Evolutionary conservation across 2,888 invertebrate species (phyloP).

Genomic region (Dendrolimus houi): DNA sequence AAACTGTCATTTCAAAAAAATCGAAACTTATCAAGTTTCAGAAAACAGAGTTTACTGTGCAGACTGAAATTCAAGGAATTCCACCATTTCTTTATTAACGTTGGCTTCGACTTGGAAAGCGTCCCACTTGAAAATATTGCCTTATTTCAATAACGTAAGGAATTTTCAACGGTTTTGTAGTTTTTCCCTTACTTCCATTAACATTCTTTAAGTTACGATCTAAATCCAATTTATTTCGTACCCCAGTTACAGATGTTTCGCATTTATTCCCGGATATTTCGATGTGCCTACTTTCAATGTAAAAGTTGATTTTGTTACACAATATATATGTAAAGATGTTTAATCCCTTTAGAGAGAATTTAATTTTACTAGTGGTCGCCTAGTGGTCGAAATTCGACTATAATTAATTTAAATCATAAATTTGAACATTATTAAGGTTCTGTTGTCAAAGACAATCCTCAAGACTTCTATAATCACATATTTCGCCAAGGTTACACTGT

Average conservation of each 20-base stretch:
- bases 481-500: no score
- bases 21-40: not conserved
- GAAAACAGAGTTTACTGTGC: not conserved
- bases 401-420: no score
- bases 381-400: no score
- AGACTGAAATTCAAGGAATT: not conserved
- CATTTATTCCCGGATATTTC: constrained; percentile 1
- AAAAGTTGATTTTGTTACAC: not conserved
- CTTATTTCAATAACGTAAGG: constrained; percentile 13
- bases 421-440: no score
- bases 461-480: no score
- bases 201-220: constrained; percentile 23
- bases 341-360: not conserved
- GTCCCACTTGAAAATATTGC: constrained; percentile 4
- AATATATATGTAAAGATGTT: not conserved
- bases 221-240: constrained; percentile 26
- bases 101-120: not conserved
- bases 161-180: constrained; percentile 20
- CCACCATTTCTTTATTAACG: constrained; percentile 1
- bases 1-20: no score
- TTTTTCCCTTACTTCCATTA: constrained; percentile 27
- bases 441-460: no score
- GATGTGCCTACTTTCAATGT: not conserved
- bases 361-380: no score
- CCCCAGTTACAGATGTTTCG: not conserved